These are phyloP conservation scores for Coelinius sp. DNA, from an alignment of 2,888 invertebrate genomes.

Conservation along the genomic window DNA sequence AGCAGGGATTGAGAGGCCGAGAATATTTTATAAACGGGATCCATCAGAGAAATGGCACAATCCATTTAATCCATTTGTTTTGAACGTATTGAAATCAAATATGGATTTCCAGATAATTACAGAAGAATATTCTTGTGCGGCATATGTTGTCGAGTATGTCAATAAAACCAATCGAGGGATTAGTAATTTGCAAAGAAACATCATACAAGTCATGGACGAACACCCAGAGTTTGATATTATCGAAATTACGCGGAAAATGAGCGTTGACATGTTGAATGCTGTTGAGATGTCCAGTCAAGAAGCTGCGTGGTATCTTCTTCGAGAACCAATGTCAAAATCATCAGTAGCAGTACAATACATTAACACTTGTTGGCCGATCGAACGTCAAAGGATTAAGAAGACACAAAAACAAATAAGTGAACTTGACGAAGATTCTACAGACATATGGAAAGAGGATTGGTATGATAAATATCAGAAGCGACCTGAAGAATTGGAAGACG, in stretches of 20 bases:
- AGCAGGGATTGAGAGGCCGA: constrained; percentile 48
- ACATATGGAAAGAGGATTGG: constrained; percentile 68
- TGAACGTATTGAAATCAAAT: constrained; percentile 39
- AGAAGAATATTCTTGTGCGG: constrained; percentile 68
- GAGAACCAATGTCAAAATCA: constrained; percentile 66
- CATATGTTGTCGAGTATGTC: too few species aligned
- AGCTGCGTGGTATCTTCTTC: constrained; percentile 69
- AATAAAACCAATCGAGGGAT: constrained; percentile 59
- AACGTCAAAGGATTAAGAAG: constrained; percentile 62
- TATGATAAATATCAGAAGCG: constrained; percentile 67
- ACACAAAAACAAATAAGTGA: constrained; percentile 50
- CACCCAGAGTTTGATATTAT: constrained; percentile 60
- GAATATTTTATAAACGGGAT: constrained; percentile 40
- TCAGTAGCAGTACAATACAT: constrained; percentile 51
- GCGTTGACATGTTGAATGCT: constrained; percentile 59
- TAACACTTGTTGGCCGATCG: constrained; percentile 57
- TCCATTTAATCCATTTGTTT: constrained; percentile 50
- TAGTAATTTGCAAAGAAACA: constrained; percentile 61
- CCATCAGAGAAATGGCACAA: constrained; percentile 48
- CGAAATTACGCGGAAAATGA: constrained; percentile 53
- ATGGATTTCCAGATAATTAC: constrained; percentile 55
- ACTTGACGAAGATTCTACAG: constrained; percentile 53
- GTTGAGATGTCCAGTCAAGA: constrained; percentile 66
- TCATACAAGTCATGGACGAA: constrained; percentile 58
- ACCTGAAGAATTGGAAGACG: constrained; percentile 56